Evolutionary conservation across 64 coral and sea anemone species (phyloP).

Genomic region (Stichodactyla mertensii): DNA sequence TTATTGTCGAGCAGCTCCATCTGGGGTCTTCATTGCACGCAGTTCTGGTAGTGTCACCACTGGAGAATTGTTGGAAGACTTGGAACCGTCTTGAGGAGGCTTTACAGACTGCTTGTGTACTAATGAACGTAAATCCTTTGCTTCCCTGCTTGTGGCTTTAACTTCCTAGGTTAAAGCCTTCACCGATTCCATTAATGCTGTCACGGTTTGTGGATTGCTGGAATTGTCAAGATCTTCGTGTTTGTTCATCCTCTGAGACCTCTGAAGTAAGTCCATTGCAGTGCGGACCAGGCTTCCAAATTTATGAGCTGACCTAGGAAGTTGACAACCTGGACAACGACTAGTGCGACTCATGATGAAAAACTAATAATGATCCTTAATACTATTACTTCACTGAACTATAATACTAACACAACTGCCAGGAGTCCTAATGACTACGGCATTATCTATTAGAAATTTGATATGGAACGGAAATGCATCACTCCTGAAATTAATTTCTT

Average conservation of each 20-base stretch:
- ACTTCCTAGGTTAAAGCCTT: slow-evolving; percentile 13
- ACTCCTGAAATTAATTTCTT: too few species aligned
- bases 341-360: slow-evolving; percentile 28
- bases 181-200: slow-evolving; percentile 13
- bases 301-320: slow-evolving; percentile 2
- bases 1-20: not conserved
- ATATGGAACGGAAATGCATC: not conserved
- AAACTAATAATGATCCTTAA: not conserved
- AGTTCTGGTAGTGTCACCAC: slow-evolving; percentile 9
- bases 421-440: not conserved
- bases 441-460: not conserved
- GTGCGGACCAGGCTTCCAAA: not conserved
- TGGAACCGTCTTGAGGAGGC: too few species aligned
- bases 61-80: not conserved
- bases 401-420: not conserved
- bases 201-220: not conserved
- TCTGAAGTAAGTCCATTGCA: not conserved
- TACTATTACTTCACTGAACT: not conserved
- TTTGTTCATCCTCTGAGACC: not conserved
- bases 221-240: not conserved
- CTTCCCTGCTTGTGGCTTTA: not conserved
- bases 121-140: slow-evolving; percentile 18
- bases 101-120: not conserved
- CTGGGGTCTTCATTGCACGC: slow-evolving; percentile 1
- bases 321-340: slow-evolving; percentile 28